Evolutionary conservation across 1,140 invertebrate species (phyloP).

Genomic region (Drosophila elegans): DNA sequence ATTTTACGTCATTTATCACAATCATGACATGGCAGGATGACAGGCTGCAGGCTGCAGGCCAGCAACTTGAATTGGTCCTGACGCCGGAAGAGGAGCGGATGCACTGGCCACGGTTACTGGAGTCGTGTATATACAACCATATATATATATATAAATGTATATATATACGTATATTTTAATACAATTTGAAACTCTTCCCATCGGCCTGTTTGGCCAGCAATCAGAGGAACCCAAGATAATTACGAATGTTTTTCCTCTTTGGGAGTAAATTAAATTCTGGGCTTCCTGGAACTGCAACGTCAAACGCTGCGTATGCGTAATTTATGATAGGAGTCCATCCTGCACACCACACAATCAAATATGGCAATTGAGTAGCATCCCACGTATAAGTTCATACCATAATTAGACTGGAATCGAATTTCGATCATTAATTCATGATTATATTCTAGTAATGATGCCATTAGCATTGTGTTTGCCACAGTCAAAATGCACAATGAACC

Average conservation of each 20-base stretch:
- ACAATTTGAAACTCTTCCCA: slow-evolving; percentile 42
- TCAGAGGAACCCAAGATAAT: slow-evolving; percentile 51
- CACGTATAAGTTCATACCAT: slow-evolving; percentile 5
- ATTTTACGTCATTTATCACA: slow-evolving; percentile 83
- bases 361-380: slow-evolving; percentile 4
- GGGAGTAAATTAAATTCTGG: slow-evolving; percentile 30
- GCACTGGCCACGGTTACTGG: slow-evolving; percentile 12
- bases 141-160: no score
- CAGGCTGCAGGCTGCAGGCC: slow-evolving; percentile 48
- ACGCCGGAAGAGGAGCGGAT: slow-evolving; percentile 27
- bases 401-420: slow-evolving; percentile 19
- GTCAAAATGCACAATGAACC: slow-evolving; percentile 4
- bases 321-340: background rate
- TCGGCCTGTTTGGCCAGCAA: slow-evolving; percentile 51
- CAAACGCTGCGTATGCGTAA: slow-evolving; percentile 7
- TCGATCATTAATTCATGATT: slow-evolving; percentile 27
- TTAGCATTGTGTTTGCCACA: background rate
- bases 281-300: background rate
- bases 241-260: slow-evolving; percentile 23
- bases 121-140: slow-evolving; percentile 29
- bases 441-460: slow-evolving; percentile 22
- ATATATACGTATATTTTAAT: slow-evolving; percentile 55
- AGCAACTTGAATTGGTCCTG: slow-evolving; percentile 31
- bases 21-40: slow-evolving; percentile 77
- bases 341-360: background rate